Base-by-base conservation (phyloP, 2,797 vertebrate genomes). In the Pogonophryne albipinna region DNA sequence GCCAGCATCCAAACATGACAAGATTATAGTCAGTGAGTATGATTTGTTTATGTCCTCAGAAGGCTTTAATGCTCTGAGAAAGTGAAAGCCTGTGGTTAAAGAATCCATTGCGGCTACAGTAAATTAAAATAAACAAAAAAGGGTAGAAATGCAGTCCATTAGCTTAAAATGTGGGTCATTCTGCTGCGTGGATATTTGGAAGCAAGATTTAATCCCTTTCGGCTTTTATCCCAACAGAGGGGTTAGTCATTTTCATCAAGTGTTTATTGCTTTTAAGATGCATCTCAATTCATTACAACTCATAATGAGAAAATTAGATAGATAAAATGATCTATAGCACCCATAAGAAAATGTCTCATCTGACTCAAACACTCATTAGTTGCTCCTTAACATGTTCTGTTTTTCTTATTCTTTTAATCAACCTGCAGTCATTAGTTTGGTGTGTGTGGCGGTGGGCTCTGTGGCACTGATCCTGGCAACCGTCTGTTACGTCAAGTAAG, bases 401-500 rank as follows among this genome's bases (percentile, higher is more conserved):
- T 27, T 3, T 27, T n/a, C 67, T 16, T 70, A 45, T 74, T 31
- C 46, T 68, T 64, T 73, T 9, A 47, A 6, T 68, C 60, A 53
- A 10, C 72, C 56, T 50, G 14, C 93, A 99, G 98, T 96, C 55
- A 64, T 99, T 80, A 93, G 96, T 1, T 91, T 96, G 1, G 68
- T 94, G 16, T 96, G 95, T 85, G 95, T 96, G 0, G 76, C 94
- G 20, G 89, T 96, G 0, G 97, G 97, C 1, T 74, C 89, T 0
- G 79, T 94, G 0, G 96, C 95, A 0, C 74, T 99, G 20, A 86
- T 96, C 0, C 50, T 96, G 81, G 96, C 96, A 0, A 91, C 90
- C 0, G 53, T 96, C 50, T 99, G 95, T 90, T 97, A 91, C 91
- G 76, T 95, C 91, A 96, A 96, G 98, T 98, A 87, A 96, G 95